Evolutionary conservation across 2,888 invertebrate genomes (phyloP).

Genomic region (Limnephilus rhombicus): DNA sequence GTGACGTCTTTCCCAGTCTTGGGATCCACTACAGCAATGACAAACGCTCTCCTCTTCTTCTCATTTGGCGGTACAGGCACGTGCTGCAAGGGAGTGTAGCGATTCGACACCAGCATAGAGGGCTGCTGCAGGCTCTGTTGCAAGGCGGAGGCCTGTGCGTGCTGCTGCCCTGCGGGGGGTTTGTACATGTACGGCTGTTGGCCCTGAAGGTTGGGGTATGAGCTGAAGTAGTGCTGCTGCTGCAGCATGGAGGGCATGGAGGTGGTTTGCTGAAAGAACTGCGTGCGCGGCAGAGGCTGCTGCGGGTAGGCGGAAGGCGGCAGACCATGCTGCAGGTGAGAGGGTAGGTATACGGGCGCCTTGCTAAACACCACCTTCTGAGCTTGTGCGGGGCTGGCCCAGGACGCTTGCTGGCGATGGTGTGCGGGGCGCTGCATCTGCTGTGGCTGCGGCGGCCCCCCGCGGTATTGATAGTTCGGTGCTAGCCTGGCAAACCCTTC

Average conservation of each 20-base stretch:
- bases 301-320: constrained; percentile 34
- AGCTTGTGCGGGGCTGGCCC: constrained; percentile 66
- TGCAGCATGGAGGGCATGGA: constrained; percentile 46
- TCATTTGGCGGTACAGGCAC: too few relatives aligned
- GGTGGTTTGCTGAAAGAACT: constrained; percentile 47
- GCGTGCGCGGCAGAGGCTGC: constrained; percentile 54
- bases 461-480: constrained; percentile 62
- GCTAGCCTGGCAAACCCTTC: too few relatives aligned
- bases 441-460: constrained; percentile 62
- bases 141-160: too few relatives aligned
- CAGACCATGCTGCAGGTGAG: constrained; percentile 48
- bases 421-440: constrained; percentile 58
- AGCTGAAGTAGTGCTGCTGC: constrained; percentile 42
- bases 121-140: too few relatives aligned
- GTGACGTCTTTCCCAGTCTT: too few relatives aligned
- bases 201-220: constrained; percentile 25
- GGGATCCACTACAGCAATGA: too few relatives aligned
- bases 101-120: too few relatives aligned
- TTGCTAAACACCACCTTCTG: constrained; percentile 59
- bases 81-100: too few relatives aligned
- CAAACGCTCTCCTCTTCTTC: too few relatives aligned
- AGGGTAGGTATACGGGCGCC: constrained; percentile 44
- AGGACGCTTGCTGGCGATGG: constrained; percentile 66
- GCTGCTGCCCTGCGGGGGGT: too few relatives aligned
- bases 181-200: constrained; percentile 51